These are phyloP conservation scores for Onchidella celtica DNA, from an alignment of 2,888 invertebrate species.

Conservation along the genomic window DNA sequence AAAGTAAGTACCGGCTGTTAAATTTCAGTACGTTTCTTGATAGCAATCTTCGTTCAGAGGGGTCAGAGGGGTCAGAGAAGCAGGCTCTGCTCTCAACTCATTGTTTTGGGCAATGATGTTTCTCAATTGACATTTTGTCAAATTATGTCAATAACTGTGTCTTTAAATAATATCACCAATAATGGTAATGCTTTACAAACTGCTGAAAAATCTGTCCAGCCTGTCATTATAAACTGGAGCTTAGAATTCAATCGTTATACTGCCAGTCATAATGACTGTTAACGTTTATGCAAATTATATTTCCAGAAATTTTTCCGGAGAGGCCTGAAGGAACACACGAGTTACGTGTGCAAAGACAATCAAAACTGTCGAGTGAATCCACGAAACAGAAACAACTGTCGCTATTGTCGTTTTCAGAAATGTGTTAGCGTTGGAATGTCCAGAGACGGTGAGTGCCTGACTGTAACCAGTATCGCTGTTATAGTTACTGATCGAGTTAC, in stretches of 20 bases:
- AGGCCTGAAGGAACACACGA: slow-evolving; percentile 72
- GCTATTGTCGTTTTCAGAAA: slow-evolving; percentile 76
- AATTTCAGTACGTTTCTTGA: background rate
- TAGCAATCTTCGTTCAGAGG: background rate
- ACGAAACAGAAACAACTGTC: slow-evolving; percentile 76
- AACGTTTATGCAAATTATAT: too few species aligned
- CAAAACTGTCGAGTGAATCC: slow-evolving; percentile 74
- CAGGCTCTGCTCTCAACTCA: too few species aligned
- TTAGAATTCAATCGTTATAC: too few species aligned
- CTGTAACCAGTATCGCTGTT: background rate
- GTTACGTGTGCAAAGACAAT: slow-evolving; percentile 73
- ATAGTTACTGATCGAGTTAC: background rate
- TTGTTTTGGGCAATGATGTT: too few species aligned
- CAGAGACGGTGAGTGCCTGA: slow-evolving; percentile 60
- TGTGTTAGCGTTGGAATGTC: slow-evolving; percentile 77
- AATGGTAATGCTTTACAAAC: too few species aligned
- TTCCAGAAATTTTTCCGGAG: slow-evolving; percentile 78
- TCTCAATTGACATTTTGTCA: too few species aligned
- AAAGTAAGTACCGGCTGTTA: slow-evolving; percentile 4
- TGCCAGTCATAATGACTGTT: too few species aligned
- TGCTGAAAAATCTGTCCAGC: too few species aligned
- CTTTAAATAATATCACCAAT: too few species aligned
- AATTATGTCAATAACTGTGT: too few species aligned
- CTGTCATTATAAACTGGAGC: too few species aligned
- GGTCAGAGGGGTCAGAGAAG: too few species aligned